phyloP scores from a whole-genome alignment of 2,888 invertebrate species.

The Fragum whitleyi region DNA sequence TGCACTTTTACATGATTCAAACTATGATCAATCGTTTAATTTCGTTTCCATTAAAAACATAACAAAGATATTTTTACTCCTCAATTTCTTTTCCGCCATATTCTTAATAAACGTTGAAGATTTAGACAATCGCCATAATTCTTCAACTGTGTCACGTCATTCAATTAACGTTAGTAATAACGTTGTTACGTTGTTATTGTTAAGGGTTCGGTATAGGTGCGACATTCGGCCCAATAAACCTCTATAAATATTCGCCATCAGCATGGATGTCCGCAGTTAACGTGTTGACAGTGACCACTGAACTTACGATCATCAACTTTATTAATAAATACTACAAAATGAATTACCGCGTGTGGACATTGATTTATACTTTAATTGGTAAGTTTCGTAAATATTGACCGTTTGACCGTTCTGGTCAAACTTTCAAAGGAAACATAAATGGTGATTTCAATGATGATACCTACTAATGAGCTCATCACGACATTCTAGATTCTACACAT shows the following conservation, averaged over 20 bases:
- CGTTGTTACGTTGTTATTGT: too few species aligned
- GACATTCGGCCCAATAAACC: background rate
- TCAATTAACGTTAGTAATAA: too few species aligned
- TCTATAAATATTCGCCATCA: constrained; percentile 9
- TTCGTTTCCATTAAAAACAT: too few species aligned
- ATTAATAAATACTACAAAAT: constrained; percentile 15
- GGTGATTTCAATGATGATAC: too few species aligned
- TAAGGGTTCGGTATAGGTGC: background rate
- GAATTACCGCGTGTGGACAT: constrained; percentile 1
- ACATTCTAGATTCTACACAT: too few species aligned
- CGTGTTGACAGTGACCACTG: background rate
- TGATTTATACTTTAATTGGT: constrained; percentile 12
- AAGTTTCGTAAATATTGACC: constrained; percentile 18
- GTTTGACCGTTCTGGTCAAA: constrained; percentile 4
- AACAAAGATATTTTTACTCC: too few species aligned
- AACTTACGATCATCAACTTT: constrained; percentile 12
- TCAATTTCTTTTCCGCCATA: too few species aligned
- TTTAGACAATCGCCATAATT: too few species aligned
- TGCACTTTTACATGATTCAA: too few species aligned
- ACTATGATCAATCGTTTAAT: too few species aligned
- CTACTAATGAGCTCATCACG: background rate
- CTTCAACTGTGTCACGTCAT: too few species aligned
- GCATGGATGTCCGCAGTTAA: background rate
- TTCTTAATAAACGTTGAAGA: too few species aligned
- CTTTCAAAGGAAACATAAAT: background rate